Conservation (phyloP, 2,797 vertebrate genomes). For the Sparus aurata region DNA sequence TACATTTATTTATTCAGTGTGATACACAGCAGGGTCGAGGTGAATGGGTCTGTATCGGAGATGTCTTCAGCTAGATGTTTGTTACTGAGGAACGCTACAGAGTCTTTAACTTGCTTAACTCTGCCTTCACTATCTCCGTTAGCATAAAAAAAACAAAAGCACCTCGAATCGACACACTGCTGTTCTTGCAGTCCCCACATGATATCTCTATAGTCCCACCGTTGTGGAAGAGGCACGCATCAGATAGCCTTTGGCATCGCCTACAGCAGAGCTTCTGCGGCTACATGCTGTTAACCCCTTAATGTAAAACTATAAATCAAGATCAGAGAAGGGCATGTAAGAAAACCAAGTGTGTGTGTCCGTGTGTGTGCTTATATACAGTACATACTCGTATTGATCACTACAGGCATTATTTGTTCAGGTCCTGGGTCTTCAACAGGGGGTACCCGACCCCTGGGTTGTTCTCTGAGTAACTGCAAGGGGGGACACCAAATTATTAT, state of each 20-base stretch:
- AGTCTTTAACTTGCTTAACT: not conserved
- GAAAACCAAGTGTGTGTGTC: not conserved
- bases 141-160: not conserved
- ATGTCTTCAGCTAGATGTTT: not conserved
- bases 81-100: not conserved
- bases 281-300: not conserved
- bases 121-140: not conserved
- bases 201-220: not conserved
- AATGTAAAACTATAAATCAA: slow-evolving; percentile 8
- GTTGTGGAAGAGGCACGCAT: not conserved
- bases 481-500: no score
- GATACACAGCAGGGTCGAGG: not conserved
- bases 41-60: not conserved
- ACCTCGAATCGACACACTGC: not conserved
- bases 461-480: no score
- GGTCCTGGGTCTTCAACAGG: no score
- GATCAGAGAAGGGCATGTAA: not conserved
- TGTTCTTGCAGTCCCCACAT: not conserved
- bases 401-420: not conserved
- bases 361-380: not conserved
- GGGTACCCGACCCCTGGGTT: no score
- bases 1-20: slow-evolving; percentile 2
- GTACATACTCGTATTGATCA: not conserved
- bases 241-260: not conserved
- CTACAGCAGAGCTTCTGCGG: not conserved